Evolutionary conservation across 2,113 vertebrate species (phyloP).

Genomic region (Marmota monax): DNA sequence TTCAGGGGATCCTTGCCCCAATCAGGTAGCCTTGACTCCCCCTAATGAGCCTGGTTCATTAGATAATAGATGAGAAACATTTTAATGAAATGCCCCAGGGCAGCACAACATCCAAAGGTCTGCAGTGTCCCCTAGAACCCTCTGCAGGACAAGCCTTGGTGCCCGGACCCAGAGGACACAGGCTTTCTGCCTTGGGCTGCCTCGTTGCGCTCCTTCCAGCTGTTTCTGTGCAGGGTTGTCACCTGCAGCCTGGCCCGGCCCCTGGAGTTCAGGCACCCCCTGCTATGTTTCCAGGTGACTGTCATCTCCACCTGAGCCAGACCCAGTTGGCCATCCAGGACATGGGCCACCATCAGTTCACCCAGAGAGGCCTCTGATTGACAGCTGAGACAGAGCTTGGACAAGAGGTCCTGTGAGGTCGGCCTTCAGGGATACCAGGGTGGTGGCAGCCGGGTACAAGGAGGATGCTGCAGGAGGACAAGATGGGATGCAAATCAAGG

Average conservation of each 20-base stretch:
- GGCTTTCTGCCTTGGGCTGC: accelerated
- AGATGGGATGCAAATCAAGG: no score
- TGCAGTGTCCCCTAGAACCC: accelerated
- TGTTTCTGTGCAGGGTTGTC: not conserved
- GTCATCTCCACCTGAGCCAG: not conserved
- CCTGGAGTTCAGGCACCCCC: accelerated
- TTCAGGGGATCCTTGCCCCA: no score
- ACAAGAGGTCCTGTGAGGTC: no score
- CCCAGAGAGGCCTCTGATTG: no score
- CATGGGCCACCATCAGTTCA: no score
- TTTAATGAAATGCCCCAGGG: not conserved
- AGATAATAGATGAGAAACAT: not conserved
- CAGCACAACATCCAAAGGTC: no score
- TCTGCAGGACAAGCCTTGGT: accelerated
- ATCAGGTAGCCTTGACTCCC: not conserved
- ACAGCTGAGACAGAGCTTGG: no score
- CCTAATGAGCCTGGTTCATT: not conserved
- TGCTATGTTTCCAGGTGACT: not conserved
- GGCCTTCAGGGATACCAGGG: no score
- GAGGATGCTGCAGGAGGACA: no score
- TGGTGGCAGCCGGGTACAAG: no score
- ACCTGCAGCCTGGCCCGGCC: not conserved
- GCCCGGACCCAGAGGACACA: accelerated
- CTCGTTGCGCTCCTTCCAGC: accelerated
- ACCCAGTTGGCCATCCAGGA: not conserved